Evolutionary conservation across 1,140 invertebrate species (phyloP).

Genomic region (Drosophila willistoni): DNA sequence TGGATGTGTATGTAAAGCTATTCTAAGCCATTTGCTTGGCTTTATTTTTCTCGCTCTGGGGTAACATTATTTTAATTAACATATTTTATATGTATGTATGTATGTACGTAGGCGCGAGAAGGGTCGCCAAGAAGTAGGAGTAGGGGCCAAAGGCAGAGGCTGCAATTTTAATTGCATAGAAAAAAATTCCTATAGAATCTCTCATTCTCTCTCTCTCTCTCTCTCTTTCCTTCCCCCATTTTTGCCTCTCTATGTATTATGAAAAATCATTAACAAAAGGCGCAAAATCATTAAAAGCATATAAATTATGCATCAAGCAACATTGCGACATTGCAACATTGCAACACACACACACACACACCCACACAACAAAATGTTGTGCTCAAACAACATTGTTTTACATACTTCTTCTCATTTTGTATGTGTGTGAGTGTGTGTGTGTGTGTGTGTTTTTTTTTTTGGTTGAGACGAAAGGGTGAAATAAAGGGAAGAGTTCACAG

Average conservation of each 20-base stretch:
- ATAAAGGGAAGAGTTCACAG: conserved; percentile 19
- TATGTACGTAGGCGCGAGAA: conserved; percentile 11
- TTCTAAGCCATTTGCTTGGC: conserved; percentile 76
- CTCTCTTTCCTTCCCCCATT: background rate
- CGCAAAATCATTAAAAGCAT: conserved; percentile 76
- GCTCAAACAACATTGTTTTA: conserved; percentile 36
- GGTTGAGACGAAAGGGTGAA: conserved; percentile 1
- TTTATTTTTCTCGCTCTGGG: conserved; percentile 63
- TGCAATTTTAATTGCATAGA: conserved; percentile 80
- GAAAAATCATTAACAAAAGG: conserved; percentile 72
- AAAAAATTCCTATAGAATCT: conserved; percentile 12
- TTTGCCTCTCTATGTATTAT: conserved; percentile 63
- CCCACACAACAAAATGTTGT: conserved; percentile 28
- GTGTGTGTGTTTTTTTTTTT: conserved; percentile 31
- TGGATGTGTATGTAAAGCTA: conserved; percentile 46
- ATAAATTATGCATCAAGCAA: conserved; percentile 68
- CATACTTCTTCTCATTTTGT: conserved; percentile 42
- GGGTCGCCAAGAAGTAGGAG: conserved; percentile 4
- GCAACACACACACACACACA: conserved; percentile 26
- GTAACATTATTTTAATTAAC: conserved; percentile 82
- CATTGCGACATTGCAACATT: conserved; percentile 23
- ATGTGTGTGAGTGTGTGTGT: too few relatives aligned
- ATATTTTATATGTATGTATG: conserved; percentile 59
- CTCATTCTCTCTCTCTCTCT: background rate
- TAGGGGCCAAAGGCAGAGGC: background rate